Evolutionary conservation across 2,888 invertebrate species (phyloP).

Genomic region (Agrotis segetum): DNA sequence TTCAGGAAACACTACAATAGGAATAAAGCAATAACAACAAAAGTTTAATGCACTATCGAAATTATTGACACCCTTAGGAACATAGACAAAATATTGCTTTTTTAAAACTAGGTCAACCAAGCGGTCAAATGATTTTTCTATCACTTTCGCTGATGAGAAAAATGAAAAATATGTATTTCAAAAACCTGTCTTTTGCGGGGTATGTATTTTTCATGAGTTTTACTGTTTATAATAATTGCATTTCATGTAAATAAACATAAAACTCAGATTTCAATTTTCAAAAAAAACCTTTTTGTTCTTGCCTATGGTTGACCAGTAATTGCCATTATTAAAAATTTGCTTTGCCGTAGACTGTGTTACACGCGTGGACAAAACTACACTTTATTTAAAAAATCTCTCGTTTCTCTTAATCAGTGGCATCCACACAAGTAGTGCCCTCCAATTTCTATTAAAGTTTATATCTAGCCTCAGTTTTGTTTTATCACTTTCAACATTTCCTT

Average conservation of each 20-base stretch:
- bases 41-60: slow-evolving; percentile 64
- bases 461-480: too few species aligned
- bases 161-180: too few species aligned
- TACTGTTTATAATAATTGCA: background rate
- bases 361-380: too few species aligned
- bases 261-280: background rate
- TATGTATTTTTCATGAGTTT: background rate
- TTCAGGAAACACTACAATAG: slow-evolving; percentile 50
- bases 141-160: slow-evolving; percentile 26
- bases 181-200: background rate
- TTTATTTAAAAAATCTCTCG: too few species aligned
- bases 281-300: background rate
- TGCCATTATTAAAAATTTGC: slow-evolving; percentile 10
- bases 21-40: slow-evolving; percentile 56
- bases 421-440: too few species aligned
- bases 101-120: slow-evolving; percentile 52
- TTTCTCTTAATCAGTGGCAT: too few species aligned
- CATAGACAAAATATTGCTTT: slow-evolving; percentile 71
- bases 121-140: slow-evolving; percentile 23
- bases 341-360: too few species aligned
- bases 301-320: background rate
- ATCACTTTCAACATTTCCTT: background rate
- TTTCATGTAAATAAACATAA: too few species aligned
- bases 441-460: background rate
- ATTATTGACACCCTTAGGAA: slow-evolving; percentile 78